Percentiles rank a stretch among this genome's conserved stretches.
Evolutionary conservation across 2,113 vertebrate genomes (phyloP).

Genomic region (Neodontobutis hainanensis): DNA sequence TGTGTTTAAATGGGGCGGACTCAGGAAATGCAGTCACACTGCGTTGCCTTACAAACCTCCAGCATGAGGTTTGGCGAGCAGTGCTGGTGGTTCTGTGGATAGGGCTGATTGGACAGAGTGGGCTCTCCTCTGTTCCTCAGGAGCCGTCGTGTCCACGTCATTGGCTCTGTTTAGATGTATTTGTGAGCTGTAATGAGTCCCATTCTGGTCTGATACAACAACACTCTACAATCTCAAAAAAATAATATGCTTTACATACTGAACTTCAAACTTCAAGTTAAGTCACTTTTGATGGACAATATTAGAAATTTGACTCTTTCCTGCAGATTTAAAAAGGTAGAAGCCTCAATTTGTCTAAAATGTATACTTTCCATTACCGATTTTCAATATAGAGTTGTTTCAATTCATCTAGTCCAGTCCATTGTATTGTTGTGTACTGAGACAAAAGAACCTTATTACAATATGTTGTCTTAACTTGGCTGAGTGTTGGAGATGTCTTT

Average conservation of each 20-base stretch:
- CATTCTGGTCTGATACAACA: background rate
- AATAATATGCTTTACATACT: too few species aligned
- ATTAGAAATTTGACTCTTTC: too few species aligned
- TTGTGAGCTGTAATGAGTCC: slow-evolving; percentile 38
- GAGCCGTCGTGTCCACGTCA: slow-evolving; percentile 75
- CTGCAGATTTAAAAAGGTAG: too few species aligned
- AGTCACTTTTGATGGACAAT: too few species aligned
- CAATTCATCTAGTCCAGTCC: too few species aligned
- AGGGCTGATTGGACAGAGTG: slow-evolving; percentile 73
- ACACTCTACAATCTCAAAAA: too few species aligned
- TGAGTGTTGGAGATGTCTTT: slow-evolving; percentile 48
- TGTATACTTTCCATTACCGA: too few species aligned
- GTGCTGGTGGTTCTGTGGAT: slow-evolving; percentile 74
- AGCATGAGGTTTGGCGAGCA: slow-evolving; percentile 72
- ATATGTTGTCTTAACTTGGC: background rate
- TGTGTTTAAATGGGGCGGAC: slow-evolving; percentile 81
- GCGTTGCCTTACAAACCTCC: slow-evolving; percentile 79
- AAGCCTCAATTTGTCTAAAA: too few species aligned
- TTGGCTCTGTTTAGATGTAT: slow-evolving; percentile 59
- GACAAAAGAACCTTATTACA: too few species aligned
- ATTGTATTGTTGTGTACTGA: too few species aligned
- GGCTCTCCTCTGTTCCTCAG: slow-evolving; percentile 66
- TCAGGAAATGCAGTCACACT: slow-evolving; percentile 83
- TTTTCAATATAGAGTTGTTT: too few species aligned
- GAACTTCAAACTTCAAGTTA: too few species aligned